A percentile compares a stretch with the other conserved stretches of the same genome.
Evolutionary conservation across 2,113 vertebrate species (phyloP).

Genomic region (Eclectus roratus): DNA sequence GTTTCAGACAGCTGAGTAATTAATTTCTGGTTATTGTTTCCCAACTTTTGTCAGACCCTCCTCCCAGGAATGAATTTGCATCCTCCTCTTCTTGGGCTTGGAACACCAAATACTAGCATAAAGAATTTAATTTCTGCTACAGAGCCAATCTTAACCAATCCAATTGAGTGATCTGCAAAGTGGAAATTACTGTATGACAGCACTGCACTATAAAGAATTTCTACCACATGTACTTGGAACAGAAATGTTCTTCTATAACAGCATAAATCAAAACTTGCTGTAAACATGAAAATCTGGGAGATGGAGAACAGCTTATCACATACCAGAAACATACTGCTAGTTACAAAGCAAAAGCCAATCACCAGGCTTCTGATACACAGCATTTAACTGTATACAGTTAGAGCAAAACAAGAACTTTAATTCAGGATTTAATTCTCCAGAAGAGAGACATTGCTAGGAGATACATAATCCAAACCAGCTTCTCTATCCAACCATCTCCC

Average conservation of each 20-base stretch:
- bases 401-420: not conserved
- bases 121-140: not conserved
- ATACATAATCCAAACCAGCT: conserved; percentile 11
- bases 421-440: conserved; percentile 9
- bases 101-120: not conserved
- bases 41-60: not conserved
- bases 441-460: not conserved
- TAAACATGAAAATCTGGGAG: not conserved
- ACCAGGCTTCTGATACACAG: not conserved
- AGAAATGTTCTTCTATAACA: not conserved
- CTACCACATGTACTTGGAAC: not conserved
- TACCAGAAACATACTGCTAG: not conserved
- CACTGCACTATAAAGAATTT: not conserved
- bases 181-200: not conserved
- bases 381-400: not conserved
- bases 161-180: not conserved
- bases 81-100: not conserved
- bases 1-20: not conserved
- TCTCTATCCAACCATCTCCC: not conserved
- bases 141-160: not conserved
- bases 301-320: not conserved
- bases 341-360: not conserved
- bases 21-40: not conserved
- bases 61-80: not conserved
- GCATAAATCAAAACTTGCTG: not conserved